Evolutionary conservation across 2,888 invertebrate genomes (phyloP), one percentile per base, ranked within the genome.

Genomic region (Corythucha ciliata): DNA sequence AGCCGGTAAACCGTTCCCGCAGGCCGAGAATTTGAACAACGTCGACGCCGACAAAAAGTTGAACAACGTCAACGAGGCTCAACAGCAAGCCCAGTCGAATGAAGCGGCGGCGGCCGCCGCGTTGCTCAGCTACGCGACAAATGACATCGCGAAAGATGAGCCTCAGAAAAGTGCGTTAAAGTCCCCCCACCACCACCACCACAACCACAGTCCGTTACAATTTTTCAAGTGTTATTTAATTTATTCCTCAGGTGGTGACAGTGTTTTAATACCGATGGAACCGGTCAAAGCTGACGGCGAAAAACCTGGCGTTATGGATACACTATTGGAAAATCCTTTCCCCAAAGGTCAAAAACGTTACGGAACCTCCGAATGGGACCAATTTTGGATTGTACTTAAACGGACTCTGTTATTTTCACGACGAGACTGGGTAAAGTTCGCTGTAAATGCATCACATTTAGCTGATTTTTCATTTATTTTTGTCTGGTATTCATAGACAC

Each of bases 381-480:
- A 91, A 69, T 91, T 91, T 68, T 83, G 85, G 77, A 82, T 93
- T 48, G 83, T 96, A 48, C 74, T 94, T 54, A 85, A 84, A 64
- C 73, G 90, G 62, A 85, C 89, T 0, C 66, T 90, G 57, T 73
- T 90, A 7, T 90, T 90, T 74, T 89, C 88, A 63, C 75, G 82
- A 65, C 73, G 90, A 66, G 90, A 90, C 74, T 89, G 89, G 89
- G 89, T 89, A 69, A 72, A 72, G 65, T 39, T 12, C n/a, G 6
- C 25, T n/a, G n/a, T n/a, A n/a, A n/a, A n/a, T n/a, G n/a, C n/a
- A n/a, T n/a, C n/a, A n/a, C n/a, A 29, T 29, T 8, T n/a, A 29
- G 29, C 29, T 10, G 29, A 29, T 36, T 36, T 6, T 14, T 39
- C 21, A 6, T 39, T 39, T 39, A 40, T 40, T 25, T 27, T 33